These are phyloP conservation scores for Trachelus troglodyta DNA, from an alignment of 2,888 invertebrate species.

Conservation along the genomic window DNA sequence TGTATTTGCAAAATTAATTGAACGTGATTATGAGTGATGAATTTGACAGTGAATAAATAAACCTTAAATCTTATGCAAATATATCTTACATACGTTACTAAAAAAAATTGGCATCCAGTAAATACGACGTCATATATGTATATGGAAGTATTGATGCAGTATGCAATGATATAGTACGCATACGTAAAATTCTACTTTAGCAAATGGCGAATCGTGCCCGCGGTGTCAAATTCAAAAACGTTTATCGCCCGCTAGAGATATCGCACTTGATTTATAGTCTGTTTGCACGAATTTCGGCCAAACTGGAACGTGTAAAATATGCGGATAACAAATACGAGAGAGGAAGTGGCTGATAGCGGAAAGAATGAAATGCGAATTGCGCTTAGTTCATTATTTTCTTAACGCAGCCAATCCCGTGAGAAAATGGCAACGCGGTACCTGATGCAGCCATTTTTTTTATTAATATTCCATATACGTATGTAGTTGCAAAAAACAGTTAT, in stretches of 20 bases:
- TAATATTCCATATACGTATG: no score
- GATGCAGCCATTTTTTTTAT: no score
- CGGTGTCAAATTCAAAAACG: neutral
- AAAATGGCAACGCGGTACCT: no score
- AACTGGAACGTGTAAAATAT: neutral
- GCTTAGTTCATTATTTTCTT: neutral
- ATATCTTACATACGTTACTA: neutral
- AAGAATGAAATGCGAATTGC: neutral
- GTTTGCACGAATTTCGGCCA: neutral
- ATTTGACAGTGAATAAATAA: neutral
- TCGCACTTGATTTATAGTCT: neutral
- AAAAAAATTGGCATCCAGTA: neutral
- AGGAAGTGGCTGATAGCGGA: neutral
- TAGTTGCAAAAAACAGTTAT: neutral
- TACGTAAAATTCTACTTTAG: neutral
- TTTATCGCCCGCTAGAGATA: neutral
- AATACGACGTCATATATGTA: neutral
- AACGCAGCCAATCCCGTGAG: neutral
- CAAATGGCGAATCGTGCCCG: neutral
- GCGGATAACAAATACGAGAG: neutral
- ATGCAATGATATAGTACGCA: neutral
- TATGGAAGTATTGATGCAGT: neutral
- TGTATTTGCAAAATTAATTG: neutral
- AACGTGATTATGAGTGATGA: neutral
- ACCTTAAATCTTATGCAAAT: neutral